Conservation (phyloP, 2,888 invertebrate genomes). For the Anodontia alba region DNA sequence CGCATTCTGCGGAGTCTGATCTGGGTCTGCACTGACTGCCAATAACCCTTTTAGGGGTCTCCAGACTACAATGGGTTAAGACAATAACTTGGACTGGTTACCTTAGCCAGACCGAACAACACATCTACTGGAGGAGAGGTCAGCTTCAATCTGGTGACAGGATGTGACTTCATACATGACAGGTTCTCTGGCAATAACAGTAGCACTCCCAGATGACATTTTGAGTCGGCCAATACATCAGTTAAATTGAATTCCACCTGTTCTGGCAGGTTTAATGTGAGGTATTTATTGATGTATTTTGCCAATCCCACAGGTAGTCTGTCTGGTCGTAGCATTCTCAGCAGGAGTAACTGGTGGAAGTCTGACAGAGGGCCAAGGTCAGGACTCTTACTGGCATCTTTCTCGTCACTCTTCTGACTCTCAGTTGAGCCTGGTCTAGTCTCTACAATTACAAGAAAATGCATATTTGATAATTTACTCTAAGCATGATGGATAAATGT, state of each 20-base stretch:
- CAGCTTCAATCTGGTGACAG: slow-evolving; percentile 72
- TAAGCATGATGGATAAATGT: background rate
- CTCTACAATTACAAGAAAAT: slow-evolving; percentile 42
- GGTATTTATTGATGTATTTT: slow-evolving; percentile 78
- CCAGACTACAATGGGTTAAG: no score
- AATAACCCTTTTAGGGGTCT: no score
- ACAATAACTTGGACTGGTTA: no score
- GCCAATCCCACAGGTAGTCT: slow-evolving; percentile 80
- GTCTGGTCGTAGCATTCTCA: slow-evolving; percentile 83
- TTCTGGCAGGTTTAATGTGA: slow-evolving; percentile 73
- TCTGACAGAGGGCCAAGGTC: slow-evolving; percentile 78
- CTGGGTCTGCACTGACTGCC: no score
- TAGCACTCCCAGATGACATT: slow-evolving; percentile 77
- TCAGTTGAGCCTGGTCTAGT: slow-evolving; percentile 63
- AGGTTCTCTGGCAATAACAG: slow-evolving; percentile 77
- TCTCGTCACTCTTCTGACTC: slow-evolving; percentile 58
- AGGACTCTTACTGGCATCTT: slow-evolving; percentile 63
- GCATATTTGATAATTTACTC: background rate
- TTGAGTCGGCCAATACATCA: slow-evolving; percentile 71
- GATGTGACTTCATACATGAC: slow-evolving; percentile 57
- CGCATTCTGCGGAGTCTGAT: no score
- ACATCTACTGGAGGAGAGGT: slow-evolving; percentile 75
- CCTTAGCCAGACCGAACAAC: slow-evolving; percentile 75
- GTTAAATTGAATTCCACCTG: slow-evolving; percentile 71
- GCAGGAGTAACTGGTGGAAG: slow-evolving; percentile 82